Base-by-base conservation (phyloP, 1,140 invertebrate species). In the Heliothis subflexa region DNA sequence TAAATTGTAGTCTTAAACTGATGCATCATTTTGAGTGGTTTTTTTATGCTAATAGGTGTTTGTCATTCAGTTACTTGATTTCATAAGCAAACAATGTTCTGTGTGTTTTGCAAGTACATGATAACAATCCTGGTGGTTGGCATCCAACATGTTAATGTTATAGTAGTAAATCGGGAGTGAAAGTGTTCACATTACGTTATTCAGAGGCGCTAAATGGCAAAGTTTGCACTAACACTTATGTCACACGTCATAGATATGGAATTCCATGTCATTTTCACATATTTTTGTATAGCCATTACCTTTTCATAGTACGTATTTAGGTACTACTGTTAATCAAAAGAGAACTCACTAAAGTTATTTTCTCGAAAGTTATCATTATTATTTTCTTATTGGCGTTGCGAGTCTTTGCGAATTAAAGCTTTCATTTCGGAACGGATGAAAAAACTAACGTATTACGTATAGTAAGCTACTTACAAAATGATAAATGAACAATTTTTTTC, bases 111-210 rank as follows among this genome's bases (percentile, higher is more conserved):
- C 33, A 40, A 0, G 5, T 40, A 40, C 33, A 54, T n/a, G 0
- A 16, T 54, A 18, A 25, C 55, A 57, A 25, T 59, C 11, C 13
- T 59, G 11, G 10, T 25, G 33, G 21, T 28, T 12, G 21, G 55
- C 21, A 25, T 57, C 54, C 0, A 1, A 57, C 1, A 25, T 21
- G 28, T 10, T 25, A 61, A n/a, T 12, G 1, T 10, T 25, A 61
- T n/a, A 33, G 0, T 40, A 61, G 4, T 21, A 47, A 21, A 18
- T 45, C 10, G 47, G 12, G 64, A 25, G 64, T 50, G 64, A 52
- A 70, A 70, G 66, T 70, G 28, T 50, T 52, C 66, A 70, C 21
- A 52, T 70, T 70, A 70, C 66, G 47, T 70, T 47, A 52, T 50
- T 28, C 47, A 70, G 66, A 28, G 18, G 47, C 66, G 66, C 66